These are phyloP conservation scores for Gallirallus australis DNA, from an alignment of 2,797 vertebrate species.

Conservation along the genomic window DNA sequence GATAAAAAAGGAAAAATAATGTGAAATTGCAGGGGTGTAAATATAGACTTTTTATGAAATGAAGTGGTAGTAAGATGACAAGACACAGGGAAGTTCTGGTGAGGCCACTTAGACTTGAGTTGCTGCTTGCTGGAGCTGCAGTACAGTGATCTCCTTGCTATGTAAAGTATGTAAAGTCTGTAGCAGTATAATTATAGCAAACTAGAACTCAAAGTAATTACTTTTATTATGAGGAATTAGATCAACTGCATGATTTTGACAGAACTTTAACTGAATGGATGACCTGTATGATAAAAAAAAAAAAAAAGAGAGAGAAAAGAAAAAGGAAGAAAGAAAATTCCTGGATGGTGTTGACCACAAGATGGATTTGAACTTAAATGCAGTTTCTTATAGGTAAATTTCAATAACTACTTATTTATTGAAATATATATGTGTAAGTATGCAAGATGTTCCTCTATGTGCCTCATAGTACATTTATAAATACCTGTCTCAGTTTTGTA, in stretches of 20 bases:
- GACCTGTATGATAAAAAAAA: not conserved
- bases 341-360: not conserved
- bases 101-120: not conserved
- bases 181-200: not conserved
- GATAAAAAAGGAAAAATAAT: not conserved
- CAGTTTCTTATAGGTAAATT: not conserved
- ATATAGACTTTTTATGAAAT: not conserved
- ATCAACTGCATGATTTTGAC: not conserved
- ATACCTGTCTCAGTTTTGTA: not conserved
- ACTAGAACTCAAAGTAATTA: not conserved
- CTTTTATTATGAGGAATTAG: not conserved
- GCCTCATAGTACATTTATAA: not conserved
- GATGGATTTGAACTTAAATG: not conserved
- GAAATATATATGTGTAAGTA: not conserved
- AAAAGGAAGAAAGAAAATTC: not conserved
- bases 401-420: not conserved
- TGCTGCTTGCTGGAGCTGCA: not conserved
- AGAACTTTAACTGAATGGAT: conserved; percentile 3
- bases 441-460: not conserved
- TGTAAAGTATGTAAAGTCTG: not conserved
- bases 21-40: not conserved
- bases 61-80: not conserved
- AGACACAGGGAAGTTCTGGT: not conserved
- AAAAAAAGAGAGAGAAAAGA: not conserved
- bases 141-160: not conserved